Base-by-base conservation (phyloP, 2,797 vertebrate species). In the Gorsachius magnificus region DNA sequence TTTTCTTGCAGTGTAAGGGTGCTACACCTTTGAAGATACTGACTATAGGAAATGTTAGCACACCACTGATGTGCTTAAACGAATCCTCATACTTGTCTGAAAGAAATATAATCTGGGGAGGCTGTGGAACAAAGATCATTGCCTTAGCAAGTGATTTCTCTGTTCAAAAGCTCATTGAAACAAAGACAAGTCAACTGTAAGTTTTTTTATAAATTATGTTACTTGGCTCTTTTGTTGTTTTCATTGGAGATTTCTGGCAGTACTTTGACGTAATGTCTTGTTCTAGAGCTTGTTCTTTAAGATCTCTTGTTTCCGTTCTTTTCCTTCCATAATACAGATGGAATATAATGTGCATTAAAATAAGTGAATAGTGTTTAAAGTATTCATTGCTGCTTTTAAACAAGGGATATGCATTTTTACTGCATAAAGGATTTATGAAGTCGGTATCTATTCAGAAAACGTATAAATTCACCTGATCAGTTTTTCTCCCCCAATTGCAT, bases 111-210 rank as follows among this genome's bases (percentile, higher is more conserved):
- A 96, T 99, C 91, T 99, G 99, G 99, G 99, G 99, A 51, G 98
- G 98, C 95, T 99, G 99, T 91, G 99, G 99, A 38, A 98, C 99
- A 91, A 99, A 97, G 91, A 96, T 99, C 92, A 95, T 99, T 93
- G 98, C 98, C 17, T 97, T 99, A 88, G 98, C 98, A 3, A 98
- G 93, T 58, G 98, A 99, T 89, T 99, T 99, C 75, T 98, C 98
- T 51, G 96, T 99, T 96, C 98, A 98, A 92, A 99, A 97, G 87
- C 98, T 97, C 83, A 98, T 99, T 91, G 98, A 99, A 97, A 99
- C 99, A 16, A 99, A 98, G 93, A 97, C 98, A 26, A 98, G 92
- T 92, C 97, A 97, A 36, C 96, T 98, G 99, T 99, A 97, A 99
- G 99, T 89, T 77, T 69, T 83, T 69, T 74, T 45, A 6, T 36